Conservation (phyloP, 1,140 invertebrate genomes). For the Diorhabda sublineata region DNA sequence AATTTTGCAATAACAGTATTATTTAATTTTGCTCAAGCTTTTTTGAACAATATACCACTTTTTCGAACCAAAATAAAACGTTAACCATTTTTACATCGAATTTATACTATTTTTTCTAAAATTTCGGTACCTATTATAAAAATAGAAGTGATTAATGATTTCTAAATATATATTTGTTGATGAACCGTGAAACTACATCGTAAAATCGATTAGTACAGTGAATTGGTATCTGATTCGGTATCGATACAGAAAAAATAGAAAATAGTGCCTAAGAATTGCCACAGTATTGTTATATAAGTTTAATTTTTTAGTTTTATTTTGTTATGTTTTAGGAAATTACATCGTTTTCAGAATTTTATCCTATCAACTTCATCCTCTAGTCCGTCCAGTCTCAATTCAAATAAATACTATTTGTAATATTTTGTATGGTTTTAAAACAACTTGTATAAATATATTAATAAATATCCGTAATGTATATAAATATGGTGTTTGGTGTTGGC, state of each 20-base stretch:
- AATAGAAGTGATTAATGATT: no score
- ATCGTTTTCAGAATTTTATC: background rate
- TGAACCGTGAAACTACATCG: no score
- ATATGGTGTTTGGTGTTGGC: slow-evolving; percentile 36
- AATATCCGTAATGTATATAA: slow-evolving; percentile 38
- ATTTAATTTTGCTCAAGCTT: background rate
- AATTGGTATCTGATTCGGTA: no score
- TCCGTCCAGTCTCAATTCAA: background rate
- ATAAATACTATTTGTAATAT: background rate
- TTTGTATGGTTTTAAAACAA: slow-evolving; percentile 34
- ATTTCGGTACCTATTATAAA: no score
- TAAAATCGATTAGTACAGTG: no score
- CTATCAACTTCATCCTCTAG: background rate
- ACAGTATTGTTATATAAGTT: background rate
- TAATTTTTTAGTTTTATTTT: background rate
- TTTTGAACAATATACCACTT: no score
- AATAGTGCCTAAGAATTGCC: background rate
- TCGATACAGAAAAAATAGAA: background rate
- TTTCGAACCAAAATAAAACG: background rate
- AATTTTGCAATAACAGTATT: background rate
- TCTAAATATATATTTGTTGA: no score
- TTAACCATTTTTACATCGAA: no score
- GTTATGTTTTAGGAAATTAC: background rate
- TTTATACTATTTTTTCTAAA: no score
- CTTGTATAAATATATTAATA: slow-evolving; percentile 38